These are phyloP conservation scores for Eilema sororculum DNA, from an alignment of 2,888 invertebrate species.

Conservation along the genomic window DNA sequence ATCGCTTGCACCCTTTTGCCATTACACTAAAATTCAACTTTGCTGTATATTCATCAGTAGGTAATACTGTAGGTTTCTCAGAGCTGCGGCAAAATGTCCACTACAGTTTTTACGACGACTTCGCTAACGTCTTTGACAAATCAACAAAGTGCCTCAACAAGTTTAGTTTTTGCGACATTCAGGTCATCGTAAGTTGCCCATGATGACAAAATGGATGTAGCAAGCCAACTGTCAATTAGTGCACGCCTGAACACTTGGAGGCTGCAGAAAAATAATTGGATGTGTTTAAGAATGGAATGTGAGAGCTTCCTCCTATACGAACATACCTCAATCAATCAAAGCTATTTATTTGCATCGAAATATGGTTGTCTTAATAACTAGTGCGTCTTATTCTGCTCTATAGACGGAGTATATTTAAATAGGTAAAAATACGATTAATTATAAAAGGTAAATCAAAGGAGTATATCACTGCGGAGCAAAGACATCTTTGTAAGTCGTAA, in stretches of 20 bases:
- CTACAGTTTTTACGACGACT: neutral
- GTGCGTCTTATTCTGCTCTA: neutral
- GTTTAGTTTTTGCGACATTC: conserved; percentile 7
- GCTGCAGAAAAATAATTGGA: conserved; percentile 10
- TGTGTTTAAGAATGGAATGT: neutral
- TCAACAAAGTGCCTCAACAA: neutral
- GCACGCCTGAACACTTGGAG: neutral
- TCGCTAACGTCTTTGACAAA: neutral
- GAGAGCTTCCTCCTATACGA: neutral
- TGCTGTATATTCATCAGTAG: neutral
- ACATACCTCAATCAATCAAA: conserved; percentile 1
- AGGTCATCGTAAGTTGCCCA: neutral
- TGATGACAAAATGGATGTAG: conserved; percentile 14
- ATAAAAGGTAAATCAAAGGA: no score
- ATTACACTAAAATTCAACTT: no score
- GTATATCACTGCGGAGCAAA: no score
- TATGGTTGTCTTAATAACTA: neutral
- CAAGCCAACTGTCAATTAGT: conserved; percentile 20
- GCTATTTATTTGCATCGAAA: neutral
- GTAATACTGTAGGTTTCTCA: no score
- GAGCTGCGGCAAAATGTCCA: neutral
- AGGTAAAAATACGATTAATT: no score
- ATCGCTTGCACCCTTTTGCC: no score
- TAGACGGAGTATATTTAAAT: no score
- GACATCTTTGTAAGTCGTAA: no score